These are phyloP conservation scores for Dissostichus mawsoni DNA, from an alignment of 2,113 vertebrate species.

Conservation along the genomic window DNA sequence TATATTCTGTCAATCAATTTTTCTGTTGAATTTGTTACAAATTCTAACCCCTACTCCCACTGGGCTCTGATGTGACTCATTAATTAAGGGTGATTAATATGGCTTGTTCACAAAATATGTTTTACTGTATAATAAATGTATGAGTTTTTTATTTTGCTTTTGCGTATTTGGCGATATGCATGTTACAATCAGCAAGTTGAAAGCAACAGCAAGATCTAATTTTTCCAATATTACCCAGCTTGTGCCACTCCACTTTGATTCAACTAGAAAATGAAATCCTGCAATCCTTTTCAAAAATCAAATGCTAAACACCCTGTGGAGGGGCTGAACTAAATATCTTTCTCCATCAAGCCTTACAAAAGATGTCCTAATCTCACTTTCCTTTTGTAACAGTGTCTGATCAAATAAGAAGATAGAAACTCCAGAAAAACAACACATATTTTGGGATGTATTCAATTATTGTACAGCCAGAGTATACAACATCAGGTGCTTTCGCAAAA, in stretches of 20 bases:
- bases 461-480: no score
- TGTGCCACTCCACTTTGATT: background rate
- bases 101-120: slow-evolving; percentile 37
- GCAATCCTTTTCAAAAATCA: background rate
- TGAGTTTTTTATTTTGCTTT: background rate
- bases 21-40: slow-evolving; percentile 21
- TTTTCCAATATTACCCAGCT: background rate
- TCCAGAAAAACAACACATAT: background rate
- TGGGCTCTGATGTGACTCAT: slow-evolving; percentile 35
- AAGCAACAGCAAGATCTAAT: background rate
- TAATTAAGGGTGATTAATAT: slow-evolving; percentile 49
- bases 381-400: background rate
- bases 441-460: background rate
- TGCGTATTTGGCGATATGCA: background rate
- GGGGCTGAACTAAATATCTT: background rate
- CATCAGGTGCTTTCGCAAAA: background rate
- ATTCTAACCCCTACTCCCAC: slow-evolving; percentile 15
- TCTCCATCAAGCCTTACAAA: background rate
- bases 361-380: background rate
- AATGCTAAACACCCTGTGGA: background rate
- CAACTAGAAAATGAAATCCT: background rate
- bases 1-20: slow-evolving; percentile 47
- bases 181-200: background rate
- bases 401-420: background rate
- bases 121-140: background rate